These are phyloP conservation scores for Autographa pulchrina DNA, from an alignment of 2,888 invertebrate genomes.

Conservation along the genomic window DNA sequence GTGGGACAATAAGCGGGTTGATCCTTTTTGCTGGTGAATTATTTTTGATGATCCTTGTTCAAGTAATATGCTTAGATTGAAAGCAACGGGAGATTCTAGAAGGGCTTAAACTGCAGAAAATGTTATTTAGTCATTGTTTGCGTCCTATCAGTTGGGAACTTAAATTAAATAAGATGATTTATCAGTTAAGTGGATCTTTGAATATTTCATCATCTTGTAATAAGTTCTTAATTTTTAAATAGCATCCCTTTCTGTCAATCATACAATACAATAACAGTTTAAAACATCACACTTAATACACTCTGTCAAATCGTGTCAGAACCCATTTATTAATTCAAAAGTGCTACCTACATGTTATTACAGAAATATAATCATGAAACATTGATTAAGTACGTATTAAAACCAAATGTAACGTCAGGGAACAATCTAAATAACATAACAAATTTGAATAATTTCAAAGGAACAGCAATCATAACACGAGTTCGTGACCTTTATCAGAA, in stretches of 20 bases:
- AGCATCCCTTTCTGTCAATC: too few relatives aligned
- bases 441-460: slow-evolving; percentile 51
- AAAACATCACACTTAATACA: too few relatives aligned
- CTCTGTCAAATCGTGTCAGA: slow-evolving; percentile 6
- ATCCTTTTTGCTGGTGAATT: background rate
- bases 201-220: too few relatives aligned
- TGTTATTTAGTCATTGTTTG: too few relatives aligned
- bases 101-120: too few relatives aligned
- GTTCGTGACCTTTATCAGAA: slow-evolving; percentile 50
- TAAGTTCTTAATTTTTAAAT: too few relatives aligned
- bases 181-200: too few relatives aligned
- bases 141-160: too few relatives aligned
- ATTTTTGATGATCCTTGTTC: background rate
- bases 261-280: too few relatives aligned
- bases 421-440: slow-evolving; percentile 55
- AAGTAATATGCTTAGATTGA: too few relatives aligned
- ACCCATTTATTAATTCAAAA: slow-evolving; percentile 38
- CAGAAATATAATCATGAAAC: slow-evolving; percentile 44
- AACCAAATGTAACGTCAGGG: slow-evolving; percentile 58
- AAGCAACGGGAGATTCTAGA: too few relatives aligned
- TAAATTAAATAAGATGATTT: too few relatives aligned
- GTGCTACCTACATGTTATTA: slow-evolving; percentile 34
- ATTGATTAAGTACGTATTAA: slow-evolving; percentile 53
- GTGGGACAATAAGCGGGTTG: background rate
- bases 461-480: slow-evolving; percentile 45